A percentile compares a stretch with the other conserved stretches of the same genome.
These are phyloP conservation scores for Lipotes vexillifer DNA, from an alignment of 2,113 vertebrate species.

Conservation along the genomic window DNA sequence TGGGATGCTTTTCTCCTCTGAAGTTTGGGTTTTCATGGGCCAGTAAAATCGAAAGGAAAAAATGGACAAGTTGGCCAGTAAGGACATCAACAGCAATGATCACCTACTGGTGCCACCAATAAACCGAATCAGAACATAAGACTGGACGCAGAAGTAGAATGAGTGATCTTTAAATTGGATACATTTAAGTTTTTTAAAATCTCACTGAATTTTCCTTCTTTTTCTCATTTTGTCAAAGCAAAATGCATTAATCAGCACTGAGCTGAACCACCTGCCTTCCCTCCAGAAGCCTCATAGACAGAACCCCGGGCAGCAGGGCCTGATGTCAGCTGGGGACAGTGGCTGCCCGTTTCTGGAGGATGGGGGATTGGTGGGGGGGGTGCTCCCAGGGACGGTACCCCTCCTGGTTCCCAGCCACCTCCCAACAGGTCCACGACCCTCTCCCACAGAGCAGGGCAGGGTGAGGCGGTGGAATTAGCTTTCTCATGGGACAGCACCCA, in stretches of 20 bases:
- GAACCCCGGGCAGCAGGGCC: not conserved
- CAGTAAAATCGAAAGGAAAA: not conserved
- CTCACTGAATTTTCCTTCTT: not conserved
- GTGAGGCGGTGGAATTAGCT: not conserved
- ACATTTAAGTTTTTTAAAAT: not conserved
- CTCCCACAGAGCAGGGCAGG: not conserved
- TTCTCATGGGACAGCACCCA: not conserved
- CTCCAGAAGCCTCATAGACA: not conserved
- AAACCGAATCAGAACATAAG: not conserved
- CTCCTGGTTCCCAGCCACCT: not conserved
- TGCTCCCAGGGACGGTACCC: not conserved
- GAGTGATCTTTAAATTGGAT: not conserved
- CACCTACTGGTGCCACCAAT: not conserved
- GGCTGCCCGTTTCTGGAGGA: not conserved
- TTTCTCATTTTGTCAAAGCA: not conserved
- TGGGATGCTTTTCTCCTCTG: not conserved
- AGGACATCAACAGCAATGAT: not conserved
- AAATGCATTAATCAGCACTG: not conserved
- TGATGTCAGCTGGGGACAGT: fast-evolving
- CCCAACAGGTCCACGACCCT: not conserved
- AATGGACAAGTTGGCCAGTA: not conserved
- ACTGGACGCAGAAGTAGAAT: not conserved
- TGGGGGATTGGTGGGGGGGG: fast-evolving
- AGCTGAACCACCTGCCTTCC: not conserved
- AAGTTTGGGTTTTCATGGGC: not conserved